A percentile compares a stretch with the other conserved stretches of the same genome.
phyloP scores from a whole-genome alignment of 1,140 invertebrate genomes.

The Trachymyrmex septentrionalis region DNA sequence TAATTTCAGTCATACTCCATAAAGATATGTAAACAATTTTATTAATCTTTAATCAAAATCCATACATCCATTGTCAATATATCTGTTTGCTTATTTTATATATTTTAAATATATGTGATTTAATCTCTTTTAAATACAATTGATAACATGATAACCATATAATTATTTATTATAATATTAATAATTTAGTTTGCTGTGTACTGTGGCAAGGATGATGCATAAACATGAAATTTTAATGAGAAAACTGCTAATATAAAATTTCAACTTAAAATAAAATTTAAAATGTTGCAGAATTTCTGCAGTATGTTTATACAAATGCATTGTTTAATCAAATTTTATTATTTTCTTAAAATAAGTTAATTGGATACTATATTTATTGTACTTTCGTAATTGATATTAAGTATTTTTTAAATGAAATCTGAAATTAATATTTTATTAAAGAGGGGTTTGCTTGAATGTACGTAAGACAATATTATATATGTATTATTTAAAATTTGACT shows the following conservation, averaged over 20 bases:
- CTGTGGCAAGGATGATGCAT: background rate
- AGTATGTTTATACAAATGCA: background rate
- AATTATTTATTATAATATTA: background rate
- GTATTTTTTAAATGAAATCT: background rate
- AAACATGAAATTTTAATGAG: background rate
- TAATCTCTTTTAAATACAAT: slow-evolving; percentile 6
- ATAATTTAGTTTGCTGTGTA: background rate
- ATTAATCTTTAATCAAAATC: background rate
- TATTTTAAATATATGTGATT: background rate
- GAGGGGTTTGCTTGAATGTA: background rate
- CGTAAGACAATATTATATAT: background rate
- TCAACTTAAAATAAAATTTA: background rate
- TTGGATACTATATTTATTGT: background rate
- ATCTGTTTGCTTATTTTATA: too few species aligned
- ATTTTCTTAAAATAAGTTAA: background rate
- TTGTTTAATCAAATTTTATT: background rate
- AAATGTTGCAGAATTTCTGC: background rate
- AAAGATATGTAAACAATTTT: slow-evolving; percentile 20
- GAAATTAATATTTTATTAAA: background rate
- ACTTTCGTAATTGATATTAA: background rate
- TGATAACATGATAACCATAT: background rate
- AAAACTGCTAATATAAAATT: background rate
- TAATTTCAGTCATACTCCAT: background rate
- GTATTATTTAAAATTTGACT: background rate
- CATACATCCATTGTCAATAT: background rate